A percentile compares a stretch with the other conserved stretches of the same genome.
Conservation (phyloP, 2,888 invertebrate species). For the Cephus sareptanus region DNA sequence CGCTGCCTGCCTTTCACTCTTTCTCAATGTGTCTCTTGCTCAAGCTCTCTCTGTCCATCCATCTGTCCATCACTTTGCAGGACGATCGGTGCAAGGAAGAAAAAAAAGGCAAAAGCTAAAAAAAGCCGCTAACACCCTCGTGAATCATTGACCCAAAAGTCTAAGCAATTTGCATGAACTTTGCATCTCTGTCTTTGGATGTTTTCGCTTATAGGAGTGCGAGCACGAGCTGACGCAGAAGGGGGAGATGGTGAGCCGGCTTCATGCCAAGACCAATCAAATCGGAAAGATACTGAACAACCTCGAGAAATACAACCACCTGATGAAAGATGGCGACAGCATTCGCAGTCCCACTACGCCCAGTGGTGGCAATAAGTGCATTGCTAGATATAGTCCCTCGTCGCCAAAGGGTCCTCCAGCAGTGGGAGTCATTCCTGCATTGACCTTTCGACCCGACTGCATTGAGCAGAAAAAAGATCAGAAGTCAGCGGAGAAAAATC, state of each 20-base stretch:
- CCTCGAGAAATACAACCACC: slow-evolving; percentile 87
- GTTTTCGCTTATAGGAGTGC: slow-evolving; percentile 80
- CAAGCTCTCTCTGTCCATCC: background rate
- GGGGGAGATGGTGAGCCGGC: slow-evolving; percentile 93
- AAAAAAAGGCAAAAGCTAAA: background rate
- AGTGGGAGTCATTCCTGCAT: background rate
- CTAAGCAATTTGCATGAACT: background rate
- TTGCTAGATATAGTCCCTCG: slow-evolving; percentile 51
- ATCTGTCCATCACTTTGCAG: background rate
- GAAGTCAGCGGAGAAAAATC: slow-evolving; percentile 13
- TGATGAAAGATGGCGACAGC: slow-evolving; percentile 71
- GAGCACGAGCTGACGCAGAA: slow-evolving; percentile 96
- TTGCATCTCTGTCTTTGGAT: slow-evolving; percentile 41
- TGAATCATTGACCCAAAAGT: background rate
- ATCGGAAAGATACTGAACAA: slow-evolving; percentile 93
- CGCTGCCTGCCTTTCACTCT: background rate
- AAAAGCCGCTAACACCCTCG: background rate
- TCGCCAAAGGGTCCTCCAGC: slow-evolving; percentile 44
- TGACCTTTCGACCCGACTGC: background rate
- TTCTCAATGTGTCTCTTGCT: background rate
- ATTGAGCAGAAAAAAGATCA: slow-evolving; percentile 17
- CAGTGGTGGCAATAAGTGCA: slow-evolving; percentile 42
- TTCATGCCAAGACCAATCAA: slow-evolving; percentile 95
- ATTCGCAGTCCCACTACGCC: slow-evolving; percentile 66
- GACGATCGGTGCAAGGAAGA: background rate